Percentiles rank a stretch among this genome's conserved stretches.
Evolutionary conservation across 2,113 vertebrate genomes (phyloP).

Genomic region (Baryphthengus martii): DNA sequence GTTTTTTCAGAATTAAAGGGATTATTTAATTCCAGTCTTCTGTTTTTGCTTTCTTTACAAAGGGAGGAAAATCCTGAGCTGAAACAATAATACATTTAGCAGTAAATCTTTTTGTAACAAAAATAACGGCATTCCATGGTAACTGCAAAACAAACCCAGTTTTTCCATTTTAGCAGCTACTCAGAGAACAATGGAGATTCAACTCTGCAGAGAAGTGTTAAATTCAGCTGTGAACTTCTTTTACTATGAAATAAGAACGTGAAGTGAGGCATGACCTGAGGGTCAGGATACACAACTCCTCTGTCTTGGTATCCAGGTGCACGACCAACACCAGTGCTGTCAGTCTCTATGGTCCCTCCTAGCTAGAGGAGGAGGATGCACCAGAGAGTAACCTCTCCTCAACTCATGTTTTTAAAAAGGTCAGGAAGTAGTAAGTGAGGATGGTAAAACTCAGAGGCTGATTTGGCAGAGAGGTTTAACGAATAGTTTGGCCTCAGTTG

Average conservation of each 20-base stretch:
- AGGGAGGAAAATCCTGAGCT: not conserved
- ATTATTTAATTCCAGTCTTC: not conserved
- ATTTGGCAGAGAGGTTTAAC: not conserved
- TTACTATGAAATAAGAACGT: not conserved
- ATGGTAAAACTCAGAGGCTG: not conserved
- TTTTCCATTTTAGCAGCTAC: not conserved
- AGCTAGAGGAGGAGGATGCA: not conserved
- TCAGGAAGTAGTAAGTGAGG: not conserved
- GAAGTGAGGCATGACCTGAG: not conserved
- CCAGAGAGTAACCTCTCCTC: not conserved
- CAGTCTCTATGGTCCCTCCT: not conserved
- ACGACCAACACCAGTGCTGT: fast-evolving
- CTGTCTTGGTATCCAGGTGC: not conserved
- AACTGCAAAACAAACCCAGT: not conserved
- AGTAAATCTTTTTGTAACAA: not conserved
- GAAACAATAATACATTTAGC: not conserved
- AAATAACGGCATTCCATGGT: not conserved
- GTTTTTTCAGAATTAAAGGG: not conserved
- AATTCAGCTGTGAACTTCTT: not conserved
- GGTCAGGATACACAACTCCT: not conserved
- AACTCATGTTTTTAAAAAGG: not conserved
- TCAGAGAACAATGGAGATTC: not conserved
- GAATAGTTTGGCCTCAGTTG: not conserved
- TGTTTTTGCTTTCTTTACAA: not conserved
- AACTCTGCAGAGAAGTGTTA: not conserved